Evolutionary conservation across 2,888 invertebrate genomes (phyloP), one percentile per base, ranked within the genome.

Genomic region (Xanthia icteritia): DNA sequence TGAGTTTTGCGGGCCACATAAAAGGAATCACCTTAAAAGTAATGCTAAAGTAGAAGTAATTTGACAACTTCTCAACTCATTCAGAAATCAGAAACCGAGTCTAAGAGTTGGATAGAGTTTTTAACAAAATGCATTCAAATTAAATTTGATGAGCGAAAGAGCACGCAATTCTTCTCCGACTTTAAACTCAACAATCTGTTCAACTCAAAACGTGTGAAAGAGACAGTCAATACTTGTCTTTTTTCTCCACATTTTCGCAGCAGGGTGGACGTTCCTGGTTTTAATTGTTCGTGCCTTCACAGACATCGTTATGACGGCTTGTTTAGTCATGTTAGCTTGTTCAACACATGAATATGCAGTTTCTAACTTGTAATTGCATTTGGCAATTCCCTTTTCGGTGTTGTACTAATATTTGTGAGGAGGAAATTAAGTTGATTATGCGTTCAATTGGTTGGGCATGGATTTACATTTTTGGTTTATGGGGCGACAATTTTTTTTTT

Each of bases 331-430:
- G 78, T 70, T 73, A 60, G 77, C 66, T 66, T 51, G 73, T 75
- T 80, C 61, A 31, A 81, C 75, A 74, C 77, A 88, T 88, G 86
- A 86, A 88, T 86, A 86, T 88, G 88, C 88, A 88, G 76, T 70
- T 71, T 9, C 76, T 56, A 76, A 81, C 76, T 79, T 73, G 73
- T 88, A 88, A 86, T 86, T 86, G 88, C 86, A 86, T 86, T 86
- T 72, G 81, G 58, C 39, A 60, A 76, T 76, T 81, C 72, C 84
- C 77, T 74, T 81, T 81, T 67, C 27, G 58, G 82, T 45, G 85
- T 66, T 56, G 65, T 71, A 61, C 76, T 64, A 83, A 86, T 86
- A 71, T 86, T 86, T 88, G 81, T 74, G 51, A 39, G 60, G 67
- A 39, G 39, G n/a, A 11, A 48, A 69, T n/a, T 73, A 70, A 71